Evolutionary conservation across 2,888 invertebrate species (phyloP), one percentile per base, ranked within the genome.

Genomic region (Silvanus unidentatus): DNA sequence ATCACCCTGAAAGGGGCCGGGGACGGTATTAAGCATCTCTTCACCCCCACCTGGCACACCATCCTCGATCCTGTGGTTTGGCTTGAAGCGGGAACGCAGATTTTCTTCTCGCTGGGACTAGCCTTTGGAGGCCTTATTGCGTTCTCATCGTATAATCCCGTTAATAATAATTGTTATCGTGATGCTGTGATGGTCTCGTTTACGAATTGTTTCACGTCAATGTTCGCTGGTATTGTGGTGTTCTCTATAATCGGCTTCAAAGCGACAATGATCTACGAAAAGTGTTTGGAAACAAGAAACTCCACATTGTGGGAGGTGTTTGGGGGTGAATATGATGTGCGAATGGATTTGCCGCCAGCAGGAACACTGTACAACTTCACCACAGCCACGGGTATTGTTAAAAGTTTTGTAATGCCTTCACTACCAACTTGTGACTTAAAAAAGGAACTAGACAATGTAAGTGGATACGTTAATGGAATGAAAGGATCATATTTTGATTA

Each of bases 21-120:
- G 2, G 92, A 93, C 63, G 95, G 95, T 1, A 73, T 96, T 1
- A 76, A 82, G 3, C 93, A 95, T 72, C 77, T 96, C 16, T 93
- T 96, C 66, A 91, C 90, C 0, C 95, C 95, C 0, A 87, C 91
- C 75, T 92, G 96, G 88, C 87, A 88, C 62, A 91, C 84, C 47
- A 78, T 97, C 45, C 73, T 87, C 28, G 95, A 95, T 74, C 96
- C 96, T 6, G 90, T 92, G 0, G 96, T 97, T 0, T 97, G 97
- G 97, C 73, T 97, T 42, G 96, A 97, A 73, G 96, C 97, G 0
- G 96, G 96, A 1, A 96, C 96, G 0, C 97, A 97, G 71, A 96
- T 97, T 61, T 97, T 97, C 75, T 97, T 96, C 73, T 96, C 95
- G 0, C 78, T 96, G 48, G 96, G 96, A 6, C 74, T 97, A 39